Conservation (phyloP, 1,140 invertebrate species). For the Campodea augens region DNA sequence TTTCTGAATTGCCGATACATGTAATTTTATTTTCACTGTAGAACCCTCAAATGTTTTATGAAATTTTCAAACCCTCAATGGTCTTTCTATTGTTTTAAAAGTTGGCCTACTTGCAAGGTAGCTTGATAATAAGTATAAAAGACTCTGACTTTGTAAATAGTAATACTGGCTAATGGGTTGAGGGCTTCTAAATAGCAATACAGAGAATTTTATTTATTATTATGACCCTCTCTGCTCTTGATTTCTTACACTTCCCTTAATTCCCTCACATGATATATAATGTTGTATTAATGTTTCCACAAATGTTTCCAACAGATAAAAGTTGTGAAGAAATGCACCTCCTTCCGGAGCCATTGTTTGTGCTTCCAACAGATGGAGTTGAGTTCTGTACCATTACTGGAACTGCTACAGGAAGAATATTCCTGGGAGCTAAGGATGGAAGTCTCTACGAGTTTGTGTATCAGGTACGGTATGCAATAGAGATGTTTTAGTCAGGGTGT, state of each 20-base stretch:
- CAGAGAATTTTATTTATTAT: too few species aligned
- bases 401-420: slow-evolving; percentile 69
- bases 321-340: slow-evolving; percentile 64
- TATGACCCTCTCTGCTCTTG: background rate
- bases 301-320: slow-evolving; percentile 22
- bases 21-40: too few species aligned
- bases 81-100: too few species aligned
- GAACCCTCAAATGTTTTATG: too few species aligned
- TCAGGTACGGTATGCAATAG: slow-evolving; percentile 50
- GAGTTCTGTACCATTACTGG: slow-evolving; percentile 65
- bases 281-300: slow-evolving; percentile 19
- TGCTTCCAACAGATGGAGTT: slow-evolving; percentile 76
- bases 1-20: too few species aligned
- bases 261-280: background rate
- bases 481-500: slow-evolving; percentile 3
- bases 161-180: too few species aligned
- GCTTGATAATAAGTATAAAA: too few species aligned
- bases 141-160: too few species aligned
- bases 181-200: too few species aligned
- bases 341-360: slow-evolving; percentile 82
- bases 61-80: too few species aligned
- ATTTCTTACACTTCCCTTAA: background rate
- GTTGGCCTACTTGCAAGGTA: too few species aligned
- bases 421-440: slow-evolving; percentile 86
- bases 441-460: slow-evolving; percentile 90